Evolutionary conservation across 64 coral and sea anemone genomes (phyloP).

Genomic region (Actinia equina): DNA sequence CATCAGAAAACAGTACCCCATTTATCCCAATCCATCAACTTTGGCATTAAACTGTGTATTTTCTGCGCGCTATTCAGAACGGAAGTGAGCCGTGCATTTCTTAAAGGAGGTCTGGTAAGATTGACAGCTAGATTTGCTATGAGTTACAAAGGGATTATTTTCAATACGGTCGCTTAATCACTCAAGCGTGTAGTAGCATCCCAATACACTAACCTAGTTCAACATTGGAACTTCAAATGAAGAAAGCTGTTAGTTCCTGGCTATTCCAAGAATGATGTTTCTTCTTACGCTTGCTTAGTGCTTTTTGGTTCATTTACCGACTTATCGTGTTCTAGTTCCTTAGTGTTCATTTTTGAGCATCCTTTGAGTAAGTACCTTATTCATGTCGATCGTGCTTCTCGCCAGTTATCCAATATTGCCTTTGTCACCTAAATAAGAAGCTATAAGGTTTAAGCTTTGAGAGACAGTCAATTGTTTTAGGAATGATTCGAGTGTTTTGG

Average conservation of each 20-base stretch:
- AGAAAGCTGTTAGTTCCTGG: not conserved
- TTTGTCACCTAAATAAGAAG: not conserved
- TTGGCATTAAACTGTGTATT: not conserved
- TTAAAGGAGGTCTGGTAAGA: not conserved
- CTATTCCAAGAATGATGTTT: not conserved
- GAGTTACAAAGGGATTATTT: conserved; percentile 6
- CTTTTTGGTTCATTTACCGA: not conserved
- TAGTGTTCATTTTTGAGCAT: not conserved
- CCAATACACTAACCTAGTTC: not conserved
- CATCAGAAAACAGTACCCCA: not conserved
- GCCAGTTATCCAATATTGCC: not conserved
- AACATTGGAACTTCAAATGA: not conserved
- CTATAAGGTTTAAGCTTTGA: not conserved
- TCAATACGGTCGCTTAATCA: conserved; percentile 8
- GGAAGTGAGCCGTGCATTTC: conserved; percentile 28
- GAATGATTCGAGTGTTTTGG: not conserved
- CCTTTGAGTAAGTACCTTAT: not conserved
- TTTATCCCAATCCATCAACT: not conserved
- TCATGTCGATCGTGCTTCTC: not conserved
- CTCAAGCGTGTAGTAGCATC: conserved; percentile 6
- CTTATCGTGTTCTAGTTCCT: not conserved
- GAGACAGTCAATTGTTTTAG: not conserved
- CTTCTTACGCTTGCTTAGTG: not conserved
- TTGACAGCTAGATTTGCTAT: not conserved
- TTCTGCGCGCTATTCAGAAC: not conserved